Base-by-base conservation (phyloP, 2,797 vertebrate genomes). In the Mionectes olivaceus region DNA sequence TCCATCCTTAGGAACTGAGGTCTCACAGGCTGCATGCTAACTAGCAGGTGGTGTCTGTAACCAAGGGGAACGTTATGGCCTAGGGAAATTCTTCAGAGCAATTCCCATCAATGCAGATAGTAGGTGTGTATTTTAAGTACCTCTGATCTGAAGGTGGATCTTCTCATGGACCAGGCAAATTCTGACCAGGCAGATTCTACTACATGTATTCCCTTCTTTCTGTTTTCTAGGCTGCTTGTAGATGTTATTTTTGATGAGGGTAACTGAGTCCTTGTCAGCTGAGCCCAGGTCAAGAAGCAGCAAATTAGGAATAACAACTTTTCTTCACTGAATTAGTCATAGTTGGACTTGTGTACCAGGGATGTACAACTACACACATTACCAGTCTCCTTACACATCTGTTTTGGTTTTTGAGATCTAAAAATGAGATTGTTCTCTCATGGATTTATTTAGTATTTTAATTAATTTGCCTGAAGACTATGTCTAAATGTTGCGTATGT, bases 361-460 rank as follows among this genome's bases (percentile, higher is more conserved):
- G 15, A 21, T 77, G 30, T 56, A 68, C 57, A 77, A 17, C n/a
- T 91, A 39, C 67, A 59, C 23, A 32, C 16, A 3, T 63, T 74
- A 46, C 23, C 22, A 41, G 14, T 83, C 24, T 74, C 19, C 24
- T 83, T 90, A 52, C 1, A 1, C 15, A 35, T 85, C 37, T 86
- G 0, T 32, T 80, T 87, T 59, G 32, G 50, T 74, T 82, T 91
- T 81, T 85, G 55, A 81, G 47, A 16, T 81, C 43, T 78, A 39
- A 76, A 88, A 86, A 33, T 61, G 11, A 67, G 52, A 43, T 56
- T 70, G 5, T 41, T 83, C 86, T 75, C 68, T 81, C n/a, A 11
- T 57, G 44, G 57, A 57, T 71, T 76, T 79, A 55, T 88, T 91
- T 83, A 43, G 25, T 87, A 35, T 73, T 94, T 90, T 90, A 90